Evolutionary conservation across 2,113 vertebrate species (phyloP).

Genomic region (Chloebia gouldiae): DNA sequence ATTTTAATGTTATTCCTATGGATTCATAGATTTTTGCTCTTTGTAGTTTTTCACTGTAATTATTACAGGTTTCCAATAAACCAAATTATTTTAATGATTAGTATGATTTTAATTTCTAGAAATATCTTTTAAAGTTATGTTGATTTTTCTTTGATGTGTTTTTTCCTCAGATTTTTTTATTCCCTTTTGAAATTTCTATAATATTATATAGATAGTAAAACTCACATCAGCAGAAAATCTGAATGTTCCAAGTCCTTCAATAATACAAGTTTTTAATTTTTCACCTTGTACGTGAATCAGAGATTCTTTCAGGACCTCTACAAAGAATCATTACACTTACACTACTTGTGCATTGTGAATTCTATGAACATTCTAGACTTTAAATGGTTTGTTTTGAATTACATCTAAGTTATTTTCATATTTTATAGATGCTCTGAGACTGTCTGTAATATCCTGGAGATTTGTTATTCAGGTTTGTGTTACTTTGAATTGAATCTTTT

Average conservation of each 20-base stretch:
- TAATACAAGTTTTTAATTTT: background rate
- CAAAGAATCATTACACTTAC: background rate
- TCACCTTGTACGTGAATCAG: background rate
- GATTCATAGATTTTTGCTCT: background rate
- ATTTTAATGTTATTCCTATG: background rate
- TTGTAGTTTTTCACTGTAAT: background rate
- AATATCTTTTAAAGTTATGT: background rate
- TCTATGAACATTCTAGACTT: background rate
- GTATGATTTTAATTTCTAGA: background rate
- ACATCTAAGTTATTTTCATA: background rate
- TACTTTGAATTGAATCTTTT: background rate
- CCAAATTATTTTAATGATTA: background rate
- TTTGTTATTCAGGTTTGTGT: background rate
- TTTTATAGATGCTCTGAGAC: background rate
- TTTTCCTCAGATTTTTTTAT: background rate
- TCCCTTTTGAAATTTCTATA: background rate
- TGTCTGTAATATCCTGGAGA: background rate
- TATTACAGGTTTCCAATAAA: background rate
- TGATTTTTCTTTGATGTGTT: background rate
- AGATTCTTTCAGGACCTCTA: background rate
- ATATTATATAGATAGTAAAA: background rate
- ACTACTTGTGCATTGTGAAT: background rate
- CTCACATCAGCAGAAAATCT: background rate
- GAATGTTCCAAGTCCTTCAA: background rate
- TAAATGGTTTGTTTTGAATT: background rate